Base-by-base conservation (phyloP, 2,888 invertebrate species). In the Diaprepes abbreviatus region DNA sequence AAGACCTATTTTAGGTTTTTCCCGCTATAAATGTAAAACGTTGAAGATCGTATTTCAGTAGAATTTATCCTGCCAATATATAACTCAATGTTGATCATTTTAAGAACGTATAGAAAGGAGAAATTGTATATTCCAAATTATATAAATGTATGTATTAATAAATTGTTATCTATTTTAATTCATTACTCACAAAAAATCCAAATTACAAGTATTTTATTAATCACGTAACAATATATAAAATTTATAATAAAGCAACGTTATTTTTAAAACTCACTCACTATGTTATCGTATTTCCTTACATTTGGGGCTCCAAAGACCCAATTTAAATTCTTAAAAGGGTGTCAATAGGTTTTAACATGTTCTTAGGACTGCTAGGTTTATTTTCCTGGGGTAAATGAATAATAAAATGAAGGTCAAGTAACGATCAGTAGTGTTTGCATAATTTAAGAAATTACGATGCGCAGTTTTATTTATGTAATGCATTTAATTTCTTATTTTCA, bases 271-370 rank as follows among this genome's bases (percentile, higher is more conserved):
- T n/a, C n/a, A n/a, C 10, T 31, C 31, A 6, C 31, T 5, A 31
- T 31, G 10, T n/a, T 31, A 4, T 4, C 10, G 31, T 31, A n/a
- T n/a, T n/a, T 35, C n/a, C 12, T 4, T 35, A 35, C 35, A 24
- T 5, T 24, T 35, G 9, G 10, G 1, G 35, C 35, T 4, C n/a
- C n/a, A 35, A 35, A 38, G 14, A 10, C 14, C 14, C 36, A 38
- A 38, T 38, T 38, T 14, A 38, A 38, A 38, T 38, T 38, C 36
- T 38, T 12, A 38, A 38, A 38, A 38, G 36, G 36, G 36, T 38
- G 36, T 38, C 36, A 38, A 38, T 14, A 24, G 36, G 36, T 14
- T 38, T 38, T 38, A 38, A 38, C 12, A 38, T 6, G 3, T 3
- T 14, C n/a, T 14, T 12, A 38, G 14, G 12, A 6, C 0, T 14